Evolutionary conservation across 2,113 vertebrate genomes (phyloP), one percentile per base, ranked within the genome.

Genomic region (Suncus etruscus): DNA sequence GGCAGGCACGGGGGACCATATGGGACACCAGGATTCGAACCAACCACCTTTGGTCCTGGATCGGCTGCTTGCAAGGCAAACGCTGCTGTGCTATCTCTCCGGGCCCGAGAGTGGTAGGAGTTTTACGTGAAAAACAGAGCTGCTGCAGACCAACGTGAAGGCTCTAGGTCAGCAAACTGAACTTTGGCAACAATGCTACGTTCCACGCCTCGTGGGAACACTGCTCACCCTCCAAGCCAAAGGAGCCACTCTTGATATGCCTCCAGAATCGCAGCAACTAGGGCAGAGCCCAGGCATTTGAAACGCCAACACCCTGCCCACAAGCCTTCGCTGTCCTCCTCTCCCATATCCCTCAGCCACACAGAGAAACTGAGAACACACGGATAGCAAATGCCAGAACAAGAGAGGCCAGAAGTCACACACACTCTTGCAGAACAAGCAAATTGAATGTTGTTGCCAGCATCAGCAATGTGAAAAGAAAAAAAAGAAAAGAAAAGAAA

Each of bases 311-410:
- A 11, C 50, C 18, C 22, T 3, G 16, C 29, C 70, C 29, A 4
- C 31, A 22, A 77, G 48, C 27, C 50, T 61, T 32, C 54, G 32
- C 54, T 22, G 27, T 16, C 6, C 8, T 14, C 11, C 39, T 29
- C 32, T 39, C 50, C 85, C 14, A 61, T 18, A 4, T 45, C 24
- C 32, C 76, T 54, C 29, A 22, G 20, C 8, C 65, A 84, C 24
- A 48, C 68, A 82, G 20, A 0, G 66, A 93, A 79, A 87, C 58
- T 91, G 78, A 75, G 63, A 29, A 31, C 7, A 31, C 81, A 82
- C 24, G 1, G 4, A 63, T 63, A 50, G 76, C 80, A 29, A 18
- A 32, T 1, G 3, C 48, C 50, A 51, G 80, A 39, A n/a, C 61
- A 88, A 81, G 29, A 6, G 20, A 54, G 22, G 50, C 47, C 47